These are phyloP conservation scores for Adelges cooleyi DNA, from an alignment of 1,140 invertebrate species.

Conservation along the genomic window DNA sequence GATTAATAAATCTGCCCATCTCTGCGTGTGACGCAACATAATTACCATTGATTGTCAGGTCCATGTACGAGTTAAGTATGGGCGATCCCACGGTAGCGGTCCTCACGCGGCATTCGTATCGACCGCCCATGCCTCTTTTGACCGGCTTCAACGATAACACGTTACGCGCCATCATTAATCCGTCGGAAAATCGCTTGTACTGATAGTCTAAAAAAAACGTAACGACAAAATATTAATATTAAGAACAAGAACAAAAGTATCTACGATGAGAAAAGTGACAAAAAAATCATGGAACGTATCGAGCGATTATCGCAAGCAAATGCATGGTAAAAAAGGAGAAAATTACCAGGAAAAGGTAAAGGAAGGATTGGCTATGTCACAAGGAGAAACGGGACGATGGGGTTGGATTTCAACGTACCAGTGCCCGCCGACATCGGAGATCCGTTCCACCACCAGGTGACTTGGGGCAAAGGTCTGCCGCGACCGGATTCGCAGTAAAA, in stretches of 20 bases:
- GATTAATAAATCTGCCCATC: too few species aligned
- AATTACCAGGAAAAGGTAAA: too few species aligned
- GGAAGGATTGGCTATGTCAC: too few species aligned
- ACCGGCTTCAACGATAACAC: neutral
- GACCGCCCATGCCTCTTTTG: neutral
- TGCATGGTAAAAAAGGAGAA: neutral
- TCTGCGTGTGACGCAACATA: too few species aligned
- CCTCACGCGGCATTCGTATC: constrained; percentile 18
- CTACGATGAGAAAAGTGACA: too few species aligned
- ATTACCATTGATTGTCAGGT: constrained; percentile 6
- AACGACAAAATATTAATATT: too few species aligned
- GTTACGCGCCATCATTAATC: constrained; percentile 4
- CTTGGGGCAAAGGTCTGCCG: constrained; percentile 62
- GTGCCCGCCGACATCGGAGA: too few species aligned
- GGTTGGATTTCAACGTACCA: too few species aligned
- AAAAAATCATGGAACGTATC: neutral
- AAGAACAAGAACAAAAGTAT: too few species aligned
- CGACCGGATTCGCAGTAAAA: constrained; percentile 58
- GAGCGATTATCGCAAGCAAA: neutral
- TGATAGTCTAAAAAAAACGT: too few species aligned
- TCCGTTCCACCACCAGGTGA: constrained; percentile 51
- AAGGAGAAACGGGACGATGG: too few species aligned
- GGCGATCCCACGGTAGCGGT: neutral
- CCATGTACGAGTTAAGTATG: neutral
- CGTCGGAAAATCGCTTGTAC: neutral